A percentile compares a stretch with the other conserved stretches of the same genome.
Conservation (phyloP, 1,140 invertebrate genomes). For the Armadillidium nasatum region DNA sequence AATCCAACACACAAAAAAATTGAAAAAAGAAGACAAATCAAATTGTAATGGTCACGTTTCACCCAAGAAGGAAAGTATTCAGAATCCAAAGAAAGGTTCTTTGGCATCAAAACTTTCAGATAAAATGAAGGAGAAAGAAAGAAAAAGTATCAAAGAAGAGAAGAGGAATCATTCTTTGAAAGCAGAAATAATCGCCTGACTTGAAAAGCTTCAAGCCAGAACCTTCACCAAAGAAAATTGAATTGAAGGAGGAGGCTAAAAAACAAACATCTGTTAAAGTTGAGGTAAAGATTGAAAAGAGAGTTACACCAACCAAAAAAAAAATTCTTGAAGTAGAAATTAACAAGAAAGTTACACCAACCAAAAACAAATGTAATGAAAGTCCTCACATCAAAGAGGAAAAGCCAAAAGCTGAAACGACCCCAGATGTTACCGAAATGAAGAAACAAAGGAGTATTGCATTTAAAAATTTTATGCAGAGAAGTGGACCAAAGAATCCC, state of each 20-base stretch:
- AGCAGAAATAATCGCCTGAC: too few relatives aligned
- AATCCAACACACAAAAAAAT: background rate
- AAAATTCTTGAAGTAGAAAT: background rate
- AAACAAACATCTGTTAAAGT: background rate
- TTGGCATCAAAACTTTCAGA: background rate
- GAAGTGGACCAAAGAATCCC: conserved; percentile 25
- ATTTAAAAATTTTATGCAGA: conserved; percentile 22
- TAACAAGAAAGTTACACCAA: background rate
- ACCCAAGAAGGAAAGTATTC: background rate
- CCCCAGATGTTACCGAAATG: background rate
- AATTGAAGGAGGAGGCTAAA: background rate
- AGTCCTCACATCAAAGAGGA: background rate
- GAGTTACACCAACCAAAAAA: background rate
- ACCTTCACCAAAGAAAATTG: too few relatives aligned
- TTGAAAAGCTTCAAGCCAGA: too few relatives aligned
- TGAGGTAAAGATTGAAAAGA: background rate
- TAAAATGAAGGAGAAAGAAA: background rate
- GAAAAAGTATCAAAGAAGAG: background rate
- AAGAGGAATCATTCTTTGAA: background rate
- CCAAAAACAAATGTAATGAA: background rate
- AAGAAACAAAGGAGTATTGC: conserved; percentile 17
- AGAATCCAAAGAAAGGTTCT: too few relatives aligned
- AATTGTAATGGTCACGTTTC: background rate
- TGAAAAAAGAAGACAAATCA: background rate
- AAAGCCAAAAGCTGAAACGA: background rate